Conservation (phyloP, 2,797 vertebrate genomes). For the Sebastes cheni region DNA sequence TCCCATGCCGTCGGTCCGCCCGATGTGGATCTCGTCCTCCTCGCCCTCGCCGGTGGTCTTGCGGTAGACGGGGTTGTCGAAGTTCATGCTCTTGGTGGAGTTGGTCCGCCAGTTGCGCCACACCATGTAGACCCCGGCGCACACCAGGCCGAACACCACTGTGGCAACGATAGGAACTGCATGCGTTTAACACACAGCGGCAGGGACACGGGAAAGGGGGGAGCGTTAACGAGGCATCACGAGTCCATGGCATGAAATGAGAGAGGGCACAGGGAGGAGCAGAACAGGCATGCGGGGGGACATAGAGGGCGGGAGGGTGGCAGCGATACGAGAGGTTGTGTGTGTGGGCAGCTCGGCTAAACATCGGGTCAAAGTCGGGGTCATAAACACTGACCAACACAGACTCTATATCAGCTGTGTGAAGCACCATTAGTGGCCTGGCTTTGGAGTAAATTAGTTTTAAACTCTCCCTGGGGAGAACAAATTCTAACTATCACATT, state of each 20-base stretch:
- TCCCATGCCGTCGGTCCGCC: conserved; percentile 87
- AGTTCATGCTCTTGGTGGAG: conserved; percentile 99
- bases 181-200: conserved; percentile 84
- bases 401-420: not conserved
- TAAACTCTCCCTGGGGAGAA: conserved; percentile 12
- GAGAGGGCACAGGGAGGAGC: conserved; percentile 49
- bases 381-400: not conserved
- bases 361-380: not conserved
- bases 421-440: not conserved
- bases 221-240: conserved; percentile 75
- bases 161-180: conserved; percentile 85
- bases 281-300: conserved; percentile 58
- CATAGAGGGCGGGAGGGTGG: conserved; percentile 32
- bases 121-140: conserved; percentile 91
- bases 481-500: conserved; percentile 19
- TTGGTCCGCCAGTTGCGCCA: conserved; percentile 97
- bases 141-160: conserved; percentile 92
- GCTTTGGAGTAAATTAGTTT: conserved; percentile 18
- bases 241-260: conserved; percentile 71
- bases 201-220: conserved; percentile 64
- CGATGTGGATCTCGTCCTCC: conserved; percentile 97
- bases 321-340: conserved; percentile 18
- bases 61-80: conserved; percentile 98
- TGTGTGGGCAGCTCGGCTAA: conserved; percentile 35
- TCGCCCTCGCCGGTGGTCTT: conserved; percentile 93